phyloP scores from a whole-genome alignment of 2,888 invertebrate species.

The Hesperia comma region DNA sequence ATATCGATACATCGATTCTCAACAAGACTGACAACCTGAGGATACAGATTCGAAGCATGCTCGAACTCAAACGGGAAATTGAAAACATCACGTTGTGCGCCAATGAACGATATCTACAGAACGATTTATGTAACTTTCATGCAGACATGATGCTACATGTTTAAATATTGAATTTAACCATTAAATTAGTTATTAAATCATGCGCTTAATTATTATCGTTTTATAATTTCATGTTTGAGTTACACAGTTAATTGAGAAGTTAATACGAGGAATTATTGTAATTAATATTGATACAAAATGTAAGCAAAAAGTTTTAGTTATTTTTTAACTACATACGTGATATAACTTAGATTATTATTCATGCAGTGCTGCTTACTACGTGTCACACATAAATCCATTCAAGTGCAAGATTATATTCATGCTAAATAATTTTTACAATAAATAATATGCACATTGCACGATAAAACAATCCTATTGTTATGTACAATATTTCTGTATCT shows the following conservation, averaged over 20 bases:
- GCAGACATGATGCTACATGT: constrained; percentile 27
- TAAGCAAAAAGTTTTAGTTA: constrained; percentile 20
- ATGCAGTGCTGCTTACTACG: constrained; percentile 71
- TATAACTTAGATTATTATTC: constrained; percentile 49
- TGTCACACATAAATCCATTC: constrained; percentile 49
- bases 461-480: constrained; percentile 3
- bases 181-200: constrained; percentile 15
- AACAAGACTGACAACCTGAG: constrained; percentile 20
- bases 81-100: constrained; percentile 55
- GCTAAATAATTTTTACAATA: constrained; percentile 44
- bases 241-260: constrained; percentile 46
- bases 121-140: constrained; percentile 14
- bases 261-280: constrained; percentile 31
- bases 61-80: constrained; percentile 76
- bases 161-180: not conserved
- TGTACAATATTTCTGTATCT: constrained; percentile 11
- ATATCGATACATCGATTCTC: constrained; percentile 14
- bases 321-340: constrained; percentile 48
- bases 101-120: constrained; percentile 46
- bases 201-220: constrained; percentile 45
- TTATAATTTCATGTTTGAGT: constrained; percentile 75
- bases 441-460: constrained; percentile 15
- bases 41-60: constrained; percentile 54
- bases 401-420: constrained; percentile 54
- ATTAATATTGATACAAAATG: constrained; percentile 32